Conservation (phyloP, 2,113 vertebrate genomes). For the Erpornis zantholeuca region DNA sequence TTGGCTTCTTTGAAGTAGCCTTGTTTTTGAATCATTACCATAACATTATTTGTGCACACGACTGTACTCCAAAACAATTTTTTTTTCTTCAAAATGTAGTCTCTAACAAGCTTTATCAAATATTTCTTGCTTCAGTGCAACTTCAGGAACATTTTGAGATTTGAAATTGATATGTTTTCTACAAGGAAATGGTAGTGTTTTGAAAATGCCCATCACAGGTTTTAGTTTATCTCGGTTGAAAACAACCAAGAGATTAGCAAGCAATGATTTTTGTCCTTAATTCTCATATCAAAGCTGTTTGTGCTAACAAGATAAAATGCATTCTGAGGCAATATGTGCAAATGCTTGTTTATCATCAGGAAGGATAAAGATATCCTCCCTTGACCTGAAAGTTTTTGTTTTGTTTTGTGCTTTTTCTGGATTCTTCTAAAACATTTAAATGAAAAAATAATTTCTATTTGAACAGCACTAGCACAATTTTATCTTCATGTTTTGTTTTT, state of each 20-base stretch:
- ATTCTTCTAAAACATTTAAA: not conserved
- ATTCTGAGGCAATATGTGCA: not conserved
- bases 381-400: not conserved
- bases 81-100: not conserved
- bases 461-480: not conserved
- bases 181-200: not conserved
- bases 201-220: not conserved
- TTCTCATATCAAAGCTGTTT: slow-evolving; percentile 42
- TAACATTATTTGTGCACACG: rapidly evolving
- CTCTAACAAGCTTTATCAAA: not conserved
- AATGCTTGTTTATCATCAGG: slow-evolving; percentile 4
- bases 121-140: not conserved
- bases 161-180: not conserved
- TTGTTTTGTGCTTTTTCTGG: not conserved
- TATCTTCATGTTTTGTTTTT: not conserved
- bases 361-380: slow-evolving; percentile 27
- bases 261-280: slow-evolving; percentile 23
- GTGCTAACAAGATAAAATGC: slow-evolving; percentile 19
- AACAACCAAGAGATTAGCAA: slow-evolving; percentile 24
- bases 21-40: not conserved
- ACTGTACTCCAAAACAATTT: not conserved
- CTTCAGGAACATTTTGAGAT: not conserved
- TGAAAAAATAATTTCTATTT: not conserved
- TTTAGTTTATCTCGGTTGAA: slow-evolving; percentile 2
- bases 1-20: not conserved